Percentiles rank a stretch among this genome's conserved stretches.
Evolutionary conservation across 1,140 invertebrate genomes (phyloP).

Genomic region (Papilio helenus): DNA sequence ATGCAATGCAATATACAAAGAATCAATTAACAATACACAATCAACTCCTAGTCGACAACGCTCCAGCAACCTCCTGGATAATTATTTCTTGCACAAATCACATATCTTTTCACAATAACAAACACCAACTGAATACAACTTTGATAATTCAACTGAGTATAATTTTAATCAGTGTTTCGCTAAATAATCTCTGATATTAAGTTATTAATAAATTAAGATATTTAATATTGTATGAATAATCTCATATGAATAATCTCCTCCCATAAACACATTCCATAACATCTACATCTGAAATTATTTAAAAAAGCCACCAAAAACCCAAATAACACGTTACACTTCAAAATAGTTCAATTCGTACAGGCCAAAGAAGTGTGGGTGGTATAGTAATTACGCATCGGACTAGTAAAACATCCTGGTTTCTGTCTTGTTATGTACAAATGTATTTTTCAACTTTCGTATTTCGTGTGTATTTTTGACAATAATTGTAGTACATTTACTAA

Average conservation of each 20-base stretch:
- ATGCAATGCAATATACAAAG: no score
- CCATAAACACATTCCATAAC: no score
- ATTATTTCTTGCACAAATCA: background rate
- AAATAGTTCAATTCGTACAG: background rate
- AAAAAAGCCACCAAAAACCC: no score
- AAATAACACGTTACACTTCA: background rate
- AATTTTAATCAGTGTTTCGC: background rate
- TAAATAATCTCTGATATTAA: background rate
- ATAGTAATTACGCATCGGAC: background rate
- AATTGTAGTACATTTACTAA: background rate
- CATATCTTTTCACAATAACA: slow-evolving; percentile 1
- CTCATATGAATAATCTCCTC: no score
- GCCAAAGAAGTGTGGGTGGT: background rate
- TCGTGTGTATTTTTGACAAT: background rate
- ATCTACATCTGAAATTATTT: no score
- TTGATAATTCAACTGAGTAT: background rate
- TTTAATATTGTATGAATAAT: background rate
- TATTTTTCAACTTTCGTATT: background rate
- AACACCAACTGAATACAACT: background rate
- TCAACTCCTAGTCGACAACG: no score
- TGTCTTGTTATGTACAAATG: no score
- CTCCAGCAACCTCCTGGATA: no score
- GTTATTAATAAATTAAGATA: background rate
- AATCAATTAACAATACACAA: no score
- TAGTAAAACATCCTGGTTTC: background rate